These are phyloP conservation scores for Lycia hirtaria DNA, from an alignment of 2,888 invertebrate genomes.

Conservation along the genomic window DNA sequence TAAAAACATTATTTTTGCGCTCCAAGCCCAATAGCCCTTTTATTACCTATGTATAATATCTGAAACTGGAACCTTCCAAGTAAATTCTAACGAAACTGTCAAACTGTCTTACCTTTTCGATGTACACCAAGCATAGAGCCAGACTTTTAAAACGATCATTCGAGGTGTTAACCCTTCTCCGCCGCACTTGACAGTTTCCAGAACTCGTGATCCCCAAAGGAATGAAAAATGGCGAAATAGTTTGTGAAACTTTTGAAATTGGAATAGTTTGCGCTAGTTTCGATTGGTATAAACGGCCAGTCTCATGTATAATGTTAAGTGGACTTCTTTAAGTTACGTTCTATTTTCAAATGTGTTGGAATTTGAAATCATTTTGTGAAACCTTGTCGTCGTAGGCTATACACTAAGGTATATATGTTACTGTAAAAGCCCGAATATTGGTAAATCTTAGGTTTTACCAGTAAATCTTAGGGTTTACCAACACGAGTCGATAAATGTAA, in stretches of 20 bases:
- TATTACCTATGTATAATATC: too few relatives aligned
- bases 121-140: conserved; percentile 4
- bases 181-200: conserved; percentile 46
- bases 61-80: neutral
- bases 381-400: too few relatives aligned
- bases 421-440: too few relatives aligned
- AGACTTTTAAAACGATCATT: conserved; percentile 31
- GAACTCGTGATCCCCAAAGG: conserved; percentile 55
- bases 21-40: too few relatives aligned
- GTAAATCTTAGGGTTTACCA: too few relatives aligned
- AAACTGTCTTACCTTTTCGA: conserved; percentile 5
- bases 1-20: too few relatives aligned
- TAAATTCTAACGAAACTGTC: too few relatives aligned
- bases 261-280: conserved; percentile 63
- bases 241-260: conserved; percentile 60
- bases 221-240: conserved; percentile 62
- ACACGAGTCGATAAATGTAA: too few relatives aligned
- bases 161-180: conserved; percentile 45
- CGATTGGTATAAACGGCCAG: conserved; percentile 37
- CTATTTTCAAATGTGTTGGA: too few relatives aligned
- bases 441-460: too few relatives aligned
- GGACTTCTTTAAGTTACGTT: neutral
- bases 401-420: too few relatives aligned
- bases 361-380: too few relatives aligned
- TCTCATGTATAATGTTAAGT: conserved; percentile 28